These are phyloP conservation scores for Chymomyza caudatula DNA, from an alignment of 2,888 invertebrate genomes.

Conservation along the genomic window DNA sequence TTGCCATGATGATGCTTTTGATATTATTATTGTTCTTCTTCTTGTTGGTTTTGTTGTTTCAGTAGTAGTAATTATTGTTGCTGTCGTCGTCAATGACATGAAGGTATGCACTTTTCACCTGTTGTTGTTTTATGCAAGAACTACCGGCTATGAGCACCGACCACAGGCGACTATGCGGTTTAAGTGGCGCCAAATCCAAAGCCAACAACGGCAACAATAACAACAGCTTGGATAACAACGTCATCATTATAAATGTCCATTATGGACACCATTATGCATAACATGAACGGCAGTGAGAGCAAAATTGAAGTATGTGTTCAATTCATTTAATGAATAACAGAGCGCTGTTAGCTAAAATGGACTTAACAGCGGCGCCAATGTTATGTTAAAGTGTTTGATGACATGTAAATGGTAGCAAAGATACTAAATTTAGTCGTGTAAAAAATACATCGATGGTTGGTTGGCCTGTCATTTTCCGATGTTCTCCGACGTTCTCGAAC, in stretches of 20 bases:
- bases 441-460: too few species aligned
- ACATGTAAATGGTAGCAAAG: too few species aligned
- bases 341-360: too few species aligned
- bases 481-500: too few species aligned
- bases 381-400: too few species aligned
- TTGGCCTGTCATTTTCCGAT: too few species aligned
- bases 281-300: neutral
- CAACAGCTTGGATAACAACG: constrained; percentile 18
- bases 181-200: constrained; percentile 3
- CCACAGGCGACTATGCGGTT: constrained; percentile 1
- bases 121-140: constrained; percentile 6
- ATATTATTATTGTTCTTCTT: neutral
- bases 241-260: constrained; percentile 27
- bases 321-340: too few species aligned
- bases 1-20: neutral
- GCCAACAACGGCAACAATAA: constrained; percentile 5
- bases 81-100: neutral
- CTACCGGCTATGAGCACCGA: neutral
- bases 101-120: neutral
- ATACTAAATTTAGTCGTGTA: too few species aligned
- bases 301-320: too few species aligned
- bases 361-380: too few species aligned
- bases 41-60: neutral
- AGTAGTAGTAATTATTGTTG: neutral
- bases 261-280: constrained; percentile 15